A percentile compares a stretch with the other conserved stretches of the same genome.
phyloP scores from a whole-genome alignment of 2,797 vertebrate genomes.

The Gallinago solitaria region DNA sequence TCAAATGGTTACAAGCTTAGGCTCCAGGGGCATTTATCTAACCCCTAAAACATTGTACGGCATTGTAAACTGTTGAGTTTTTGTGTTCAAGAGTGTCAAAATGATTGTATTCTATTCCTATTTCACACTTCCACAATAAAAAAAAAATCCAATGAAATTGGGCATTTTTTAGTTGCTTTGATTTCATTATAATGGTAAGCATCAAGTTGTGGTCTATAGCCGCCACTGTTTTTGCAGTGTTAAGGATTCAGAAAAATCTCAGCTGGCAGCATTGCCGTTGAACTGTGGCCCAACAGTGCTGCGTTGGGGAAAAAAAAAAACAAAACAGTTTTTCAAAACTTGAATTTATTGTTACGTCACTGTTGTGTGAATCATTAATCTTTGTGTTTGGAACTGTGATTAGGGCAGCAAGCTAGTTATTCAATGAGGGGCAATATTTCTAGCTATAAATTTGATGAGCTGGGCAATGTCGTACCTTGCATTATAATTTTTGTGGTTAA shows the following conservation, averaged over 20 bases:
- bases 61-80: background rate
- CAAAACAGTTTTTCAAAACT: background rate
- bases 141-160: background rate
- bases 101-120: background rate
- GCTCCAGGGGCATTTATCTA: fast-evolving
- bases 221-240: background rate
- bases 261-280: background rate
- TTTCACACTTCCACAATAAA: background rate
- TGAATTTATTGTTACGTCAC: background rate
- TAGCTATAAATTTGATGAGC: background rate
- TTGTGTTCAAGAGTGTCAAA: background rate
- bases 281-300: background rate
- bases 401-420: background rate
- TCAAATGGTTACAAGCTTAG: background rate
- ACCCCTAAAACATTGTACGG: background rate
- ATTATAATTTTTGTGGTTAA: background rate
- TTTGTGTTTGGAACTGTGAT: background rate
- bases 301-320: background rate
- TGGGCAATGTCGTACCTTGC: background rate
- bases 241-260: background rate
- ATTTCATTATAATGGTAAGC: background rate
- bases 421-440: background rate
- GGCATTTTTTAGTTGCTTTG: background rate
- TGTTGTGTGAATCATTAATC: background rate
- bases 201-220: background rate